A percentile compares a stretch with the other conserved stretches of the same genome.
Evolutionary conservation across 1,140 invertebrate species (phyloP).

Genomic region (Drosophila subpulchrella): DNA sequence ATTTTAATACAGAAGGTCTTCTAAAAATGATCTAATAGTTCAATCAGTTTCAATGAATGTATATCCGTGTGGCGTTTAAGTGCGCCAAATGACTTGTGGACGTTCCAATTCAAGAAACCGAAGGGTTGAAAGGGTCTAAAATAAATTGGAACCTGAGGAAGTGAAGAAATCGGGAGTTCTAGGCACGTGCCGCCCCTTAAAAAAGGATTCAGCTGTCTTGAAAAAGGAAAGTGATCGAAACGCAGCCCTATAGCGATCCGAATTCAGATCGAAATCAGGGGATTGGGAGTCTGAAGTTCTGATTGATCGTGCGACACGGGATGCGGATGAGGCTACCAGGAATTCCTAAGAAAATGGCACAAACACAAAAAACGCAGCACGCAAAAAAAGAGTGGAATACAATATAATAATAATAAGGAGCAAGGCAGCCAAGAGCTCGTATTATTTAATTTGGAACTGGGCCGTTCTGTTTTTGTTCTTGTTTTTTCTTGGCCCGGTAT

Average conservation of each 20-base stretch:
- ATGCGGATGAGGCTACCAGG: slow-evolving; percentile 36
- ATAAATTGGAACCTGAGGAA: slow-evolving; percentile 10
- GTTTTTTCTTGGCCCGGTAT: slow-evolving; percentile 41
- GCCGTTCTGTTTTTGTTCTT: slow-evolving; percentile 34
- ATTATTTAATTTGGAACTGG: slow-evolving; percentile 82
- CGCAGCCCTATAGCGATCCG: slow-evolving; percentile 4
- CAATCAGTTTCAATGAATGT: neutral
- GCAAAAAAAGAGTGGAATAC: slow-evolving; percentile 80
- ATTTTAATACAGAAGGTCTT: no score
- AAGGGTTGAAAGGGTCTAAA: neutral
- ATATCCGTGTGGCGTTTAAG: slow-evolving; percentile 43
- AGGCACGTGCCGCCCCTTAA: slow-evolving; percentile 66
- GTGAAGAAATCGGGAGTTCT: slow-evolving; percentile 51
- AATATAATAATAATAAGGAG: slow-evolving; percentile 81
- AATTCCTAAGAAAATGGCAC: slow-evolving; percentile 73
- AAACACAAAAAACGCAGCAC: slow-evolving; percentile 67
- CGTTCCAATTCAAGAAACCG: slow-evolving; percentile 20
- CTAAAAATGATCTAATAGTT: neutral
- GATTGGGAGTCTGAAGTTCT: slow-evolving; percentile 50
- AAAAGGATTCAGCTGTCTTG: slow-evolving; percentile 27
- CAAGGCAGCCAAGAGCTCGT: slow-evolving; percentile 34
- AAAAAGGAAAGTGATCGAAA: slow-evolving; percentile 64
- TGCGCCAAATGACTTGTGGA: slow-evolving; percentile 51
- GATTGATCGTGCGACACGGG: slow-evolving; percentile 76
- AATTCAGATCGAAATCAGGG: slow-evolving; percentile 33